Evolutionary conservation across 2,797 vertebrate species (phyloP).

Genomic region (Notamacropus eugenii): DNA sequence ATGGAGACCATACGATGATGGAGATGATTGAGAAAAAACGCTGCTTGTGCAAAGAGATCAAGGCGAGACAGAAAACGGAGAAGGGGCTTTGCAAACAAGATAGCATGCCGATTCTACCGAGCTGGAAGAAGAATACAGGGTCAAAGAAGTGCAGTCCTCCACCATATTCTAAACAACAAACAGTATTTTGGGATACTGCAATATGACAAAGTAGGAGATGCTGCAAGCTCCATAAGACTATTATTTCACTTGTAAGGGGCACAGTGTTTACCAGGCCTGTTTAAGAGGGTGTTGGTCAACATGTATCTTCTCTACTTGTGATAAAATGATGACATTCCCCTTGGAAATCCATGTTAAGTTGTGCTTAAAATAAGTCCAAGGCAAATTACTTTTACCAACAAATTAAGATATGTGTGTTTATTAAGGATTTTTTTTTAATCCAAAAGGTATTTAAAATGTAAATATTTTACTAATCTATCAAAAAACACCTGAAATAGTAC

Average conservation of each 20-base stretch:
- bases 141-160: slow-evolving; percentile 96
- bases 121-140: slow-evolving; percentile 93
- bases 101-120: slow-evolving; percentile 90
- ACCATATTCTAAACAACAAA: slow-evolving; percentile 95
- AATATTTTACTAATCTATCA: slow-evolving; percentile 86
- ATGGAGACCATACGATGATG: slow-evolving; percentile 97
- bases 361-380: slow-evolving; percentile 76
- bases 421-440: slow-evolving; percentile 85
- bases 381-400: slow-evolving; percentile 75
- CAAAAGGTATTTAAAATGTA: slow-evolving; percentile 86
- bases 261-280: slow-evolving; percentile 75
- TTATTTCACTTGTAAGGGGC: slow-evolving; percentile 34
- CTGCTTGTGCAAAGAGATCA: slow-evolving; percentile 96
- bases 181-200: slow-evolving; percentile 99
- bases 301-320: slow-evolving; percentile 73
- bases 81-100: slow-evolving; percentile 96
- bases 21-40: slow-evolving; percentile 99
- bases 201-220: slow-evolving; percentile 88
- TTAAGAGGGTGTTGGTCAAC: slow-evolving; percentile 74
- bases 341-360: slow-evolving; percentile 38
- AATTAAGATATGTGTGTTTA: slow-evolving; percentile 82
- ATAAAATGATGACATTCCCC: slow-evolving; percentile 67
- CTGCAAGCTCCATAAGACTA: slow-evolving; percentile 63
- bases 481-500: slow-evolving; percentile 82
- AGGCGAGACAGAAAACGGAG: slow-evolving; percentile 94